These are phyloP conservation scores for Tachypleus tridentatus DNA, from an alignment of 1,140 invertebrate species.

Conservation along the genomic window DNA sequence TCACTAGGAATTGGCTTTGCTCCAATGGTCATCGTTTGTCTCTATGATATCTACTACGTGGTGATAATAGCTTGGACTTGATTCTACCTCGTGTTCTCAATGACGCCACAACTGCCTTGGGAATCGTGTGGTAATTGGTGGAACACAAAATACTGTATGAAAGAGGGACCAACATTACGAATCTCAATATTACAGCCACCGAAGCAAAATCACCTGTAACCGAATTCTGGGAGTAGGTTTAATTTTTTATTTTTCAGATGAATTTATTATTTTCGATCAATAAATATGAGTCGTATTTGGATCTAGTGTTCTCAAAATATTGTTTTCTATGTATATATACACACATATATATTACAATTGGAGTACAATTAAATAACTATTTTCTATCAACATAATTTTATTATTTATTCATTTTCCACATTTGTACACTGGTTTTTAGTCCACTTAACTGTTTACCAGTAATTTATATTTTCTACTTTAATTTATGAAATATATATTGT, in stretches of 20 bases:
- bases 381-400: too few species aligned
- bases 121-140: slow-evolving; percentile 31
- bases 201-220: slow-evolving; percentile 33
- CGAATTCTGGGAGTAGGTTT: slow-evolving; percentile 39
- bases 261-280: too few species aligned
- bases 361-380: too few species aligned
- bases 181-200: neutral
- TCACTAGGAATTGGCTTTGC: slow-evolving; percentile 28
- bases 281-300: too few species aligned
- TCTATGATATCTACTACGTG: slow-evolving; percentile 96
- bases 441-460: too few species aligned
- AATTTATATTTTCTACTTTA: too few species aligned
- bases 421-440: too few species aligned
- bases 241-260: neutral
- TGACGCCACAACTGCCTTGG: slow-evolving; percentile 28
- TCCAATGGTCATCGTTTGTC: slow-evolving; percentile 53
- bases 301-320: too few species aligned
- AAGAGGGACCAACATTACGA: slow-evolving; percentile 7
- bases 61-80: slow-evolving; percentile 91
- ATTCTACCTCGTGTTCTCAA: slow-evolving; percentile 79
- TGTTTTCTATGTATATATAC: too few species aligned
- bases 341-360: too few species aligned
- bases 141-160: slow-evolving; percentile 34
- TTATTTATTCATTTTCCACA: too few species aligned
- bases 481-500: too few species aligned